Base-by-base conservation (phyloP, 2,888 invertebrate genomes). In the Cheilosia grossa region DNA sequence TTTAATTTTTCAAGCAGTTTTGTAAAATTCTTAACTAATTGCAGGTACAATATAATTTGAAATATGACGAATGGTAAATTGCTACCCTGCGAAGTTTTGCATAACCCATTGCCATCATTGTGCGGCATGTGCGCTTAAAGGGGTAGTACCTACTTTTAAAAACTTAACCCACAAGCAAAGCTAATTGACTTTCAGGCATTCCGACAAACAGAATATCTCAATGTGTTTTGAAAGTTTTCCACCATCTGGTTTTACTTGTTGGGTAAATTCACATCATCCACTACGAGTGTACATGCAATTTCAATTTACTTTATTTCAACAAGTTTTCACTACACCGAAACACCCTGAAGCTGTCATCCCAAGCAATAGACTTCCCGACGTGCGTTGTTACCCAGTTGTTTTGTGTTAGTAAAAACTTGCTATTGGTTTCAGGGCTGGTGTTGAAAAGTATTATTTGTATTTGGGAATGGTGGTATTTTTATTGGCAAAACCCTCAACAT, bases 311-410 rank as follows among this genome's bases (percentile, higher is more conserved):
- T 56, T 33, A 56, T 56, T 37, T 56, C 17, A 30, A 56, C 21
- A 56, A 56, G 33, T 56, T 56, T 56, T 33, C 56, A 37, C 56
- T 13, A 37, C 56, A 56, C 37, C 10, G n/a, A 33, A 56, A 56
- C 30, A 19, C 56, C 30, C 56, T 56, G 13, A 56, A 37, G 37
- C 17, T 19, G 30, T 37, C 33, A 21, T 51, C 21, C 49, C 24
- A 13, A 37, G 56, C n/a, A 56, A 56, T 33, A 56, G 56, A 56
- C 56, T 56, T 56, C 33, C 10, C 33, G 56, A 56, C 30, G 27
- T 27, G 7, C 27, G 19, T 19, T 17, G 19, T 33, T 33, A n/a
- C 17, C 6, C 6, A 7, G 15, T 53, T 24, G 53, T n/a, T 44
- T n/a, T n/a, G n/a, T 15, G 5, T 42, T 33, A 37, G 13, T 13